These are phyloP conservation scores for Drosophila setifemur DNA, from an alignment of 1,140 invertebrate genomes.

Conservation along the genomic window DNA sequence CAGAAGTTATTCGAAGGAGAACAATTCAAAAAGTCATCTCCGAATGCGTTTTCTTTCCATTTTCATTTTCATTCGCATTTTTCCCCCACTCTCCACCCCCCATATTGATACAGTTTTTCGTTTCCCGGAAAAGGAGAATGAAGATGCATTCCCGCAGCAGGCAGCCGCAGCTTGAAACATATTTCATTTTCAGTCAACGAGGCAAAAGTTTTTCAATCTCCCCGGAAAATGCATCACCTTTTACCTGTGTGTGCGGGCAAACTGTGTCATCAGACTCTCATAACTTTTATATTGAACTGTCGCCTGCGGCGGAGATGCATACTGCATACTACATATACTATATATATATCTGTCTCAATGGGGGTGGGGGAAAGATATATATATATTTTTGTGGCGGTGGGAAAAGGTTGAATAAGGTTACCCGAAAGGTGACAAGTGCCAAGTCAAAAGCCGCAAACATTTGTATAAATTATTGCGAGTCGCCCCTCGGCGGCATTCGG, in stretches of 20 bases:
- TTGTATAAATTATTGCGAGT: constrained; percentile 74
- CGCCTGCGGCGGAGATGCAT: constrained; percentile 12
- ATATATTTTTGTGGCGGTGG: not conserved
- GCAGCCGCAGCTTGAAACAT: constrained; percentile 49
- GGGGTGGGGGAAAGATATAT: not conserved
- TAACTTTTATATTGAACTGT: constrained; percentile 80
- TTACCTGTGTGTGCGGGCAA: constrained; percentile 20
- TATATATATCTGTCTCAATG: too few species aligned
- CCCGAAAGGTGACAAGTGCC: constrained; percentile 67
- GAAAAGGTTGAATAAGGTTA: constrained; percentile 1
- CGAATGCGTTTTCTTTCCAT: constrained; percentile 1
- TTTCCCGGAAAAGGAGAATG: constrained; percentile 10
- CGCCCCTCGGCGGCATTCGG: constrained; percentile 26
- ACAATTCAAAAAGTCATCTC: constrained; percentile 21
- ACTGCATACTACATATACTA: not conserved
- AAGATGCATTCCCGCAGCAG: constrained; percentile 38
- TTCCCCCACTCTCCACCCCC: constrained; percentile 17
- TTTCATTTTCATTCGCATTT: too few species aligned
- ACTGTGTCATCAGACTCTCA: constrained; percentile 72
- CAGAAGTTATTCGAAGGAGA: constrained; percentile 33
- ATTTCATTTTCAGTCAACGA: constrained; percentile 76
- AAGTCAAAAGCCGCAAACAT: constrained; percentile 77
- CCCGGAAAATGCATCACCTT: constrained; percentile 35
- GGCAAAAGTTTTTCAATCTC: constrained; percentile 75
- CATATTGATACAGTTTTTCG: constrained; percentile 49